These are phyloP conservation scores for Crax fasciolata DNA, from an alignment of 2,797 vertebrate genomes.

Conservation along the genomic window DNA sequence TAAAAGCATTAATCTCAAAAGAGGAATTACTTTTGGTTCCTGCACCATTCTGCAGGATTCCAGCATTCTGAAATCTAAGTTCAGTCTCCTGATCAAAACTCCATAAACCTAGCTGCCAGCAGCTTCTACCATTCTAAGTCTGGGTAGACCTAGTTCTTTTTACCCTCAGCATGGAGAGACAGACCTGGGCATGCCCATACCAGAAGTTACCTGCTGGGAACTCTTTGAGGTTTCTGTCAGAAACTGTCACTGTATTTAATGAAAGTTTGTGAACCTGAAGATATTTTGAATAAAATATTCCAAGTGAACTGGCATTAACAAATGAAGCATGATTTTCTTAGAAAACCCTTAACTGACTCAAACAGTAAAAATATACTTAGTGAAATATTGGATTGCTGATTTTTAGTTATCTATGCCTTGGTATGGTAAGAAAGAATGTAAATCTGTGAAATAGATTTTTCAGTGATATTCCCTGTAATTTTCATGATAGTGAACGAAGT, in stretches of 20 bases:
- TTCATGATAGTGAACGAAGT: slow-evolving; percentile 8
- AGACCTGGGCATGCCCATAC: background rate
- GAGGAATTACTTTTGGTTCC: background rate
- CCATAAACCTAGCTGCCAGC: background rate
- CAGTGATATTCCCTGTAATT: background rate
- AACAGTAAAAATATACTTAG: background rate
- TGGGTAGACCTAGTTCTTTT: background rate
- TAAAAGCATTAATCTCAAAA: background rate
- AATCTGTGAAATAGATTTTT: background rate
- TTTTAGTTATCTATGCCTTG: background rate
- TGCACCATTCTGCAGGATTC: background rate
- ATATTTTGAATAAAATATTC: background rate
- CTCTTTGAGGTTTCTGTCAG: background rate
- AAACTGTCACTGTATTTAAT: background rate
- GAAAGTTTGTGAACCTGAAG: background rate
- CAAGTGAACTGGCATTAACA: background rate
- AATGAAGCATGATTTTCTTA: background rate
- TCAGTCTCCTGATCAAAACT: background rate
- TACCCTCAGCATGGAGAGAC: background rate
- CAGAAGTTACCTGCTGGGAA: background rate
- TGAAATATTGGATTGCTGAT: background rate
- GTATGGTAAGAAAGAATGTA: background rate
- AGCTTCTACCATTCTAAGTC: background rate
- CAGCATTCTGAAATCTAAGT: background rate
- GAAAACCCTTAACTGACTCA: background rate